A percentile compares a stretch with the other conserved stretches of the same genome.
These are phyloP conservation scores for Aelia acuminata DNA, from an alignment of 2,888 invertebrate species.

Conservation along the genomic window DNA sequence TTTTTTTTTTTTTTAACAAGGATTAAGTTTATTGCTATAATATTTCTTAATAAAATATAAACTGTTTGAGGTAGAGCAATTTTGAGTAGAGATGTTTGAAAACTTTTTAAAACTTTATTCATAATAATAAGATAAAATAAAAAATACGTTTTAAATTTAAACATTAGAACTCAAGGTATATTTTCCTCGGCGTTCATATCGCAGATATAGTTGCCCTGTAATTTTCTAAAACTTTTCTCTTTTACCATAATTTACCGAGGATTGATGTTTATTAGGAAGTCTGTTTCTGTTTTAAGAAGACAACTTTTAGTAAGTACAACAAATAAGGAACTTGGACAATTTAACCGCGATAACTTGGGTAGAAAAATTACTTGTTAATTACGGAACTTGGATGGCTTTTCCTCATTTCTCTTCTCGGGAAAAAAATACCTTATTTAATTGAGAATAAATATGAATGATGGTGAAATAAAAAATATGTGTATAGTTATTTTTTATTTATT, in stretches of 20 bases:
- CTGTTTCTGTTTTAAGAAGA: constrained; percentile 32
- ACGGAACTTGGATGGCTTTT: neutral
- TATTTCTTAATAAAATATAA: neutral
- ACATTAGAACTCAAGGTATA: neutral
- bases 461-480: too few species aligned
- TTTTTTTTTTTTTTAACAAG: too few species aligned
- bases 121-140: constrained; percentile 23
- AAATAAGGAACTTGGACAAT: constrained; percentile 23
- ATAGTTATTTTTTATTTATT: too few species aligned
- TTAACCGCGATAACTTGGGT: constrained; percentile 4
- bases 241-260: constrained; percentile 5
- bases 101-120: neutral
- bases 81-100: neutral
- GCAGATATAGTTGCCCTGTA: constrained; percentile 22
- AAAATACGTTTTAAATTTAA: constrained; percentile 10
- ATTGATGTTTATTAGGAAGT: constrained; percentile 23
- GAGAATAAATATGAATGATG: neutral
- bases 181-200: constrained; percentile 2
- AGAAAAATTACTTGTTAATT: constrained; percentile 22
- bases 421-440: neutral
- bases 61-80: neutral
- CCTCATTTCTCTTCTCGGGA: neutral
- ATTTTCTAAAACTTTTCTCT: constrained; percentile 28
- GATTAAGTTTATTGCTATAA: neutral
- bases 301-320: neutral